Conservation (phyloP, 1,140 invertebrate genomes). For the Lepidurus couesii region DNA sequence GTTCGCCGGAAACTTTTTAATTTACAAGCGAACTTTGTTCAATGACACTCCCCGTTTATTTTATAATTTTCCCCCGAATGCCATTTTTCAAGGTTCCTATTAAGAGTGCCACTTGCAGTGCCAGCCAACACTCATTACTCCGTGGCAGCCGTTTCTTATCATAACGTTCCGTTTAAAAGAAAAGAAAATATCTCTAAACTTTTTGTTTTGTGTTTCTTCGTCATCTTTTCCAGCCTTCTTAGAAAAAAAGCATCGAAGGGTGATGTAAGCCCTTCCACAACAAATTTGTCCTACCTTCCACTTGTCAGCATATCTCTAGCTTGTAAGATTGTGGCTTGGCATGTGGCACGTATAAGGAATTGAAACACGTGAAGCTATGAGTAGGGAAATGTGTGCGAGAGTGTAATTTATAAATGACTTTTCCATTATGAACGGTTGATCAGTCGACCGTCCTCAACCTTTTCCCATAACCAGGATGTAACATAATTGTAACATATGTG, state of each 20-base stretch:
- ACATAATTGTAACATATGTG: slow-evolving; percentile 22
- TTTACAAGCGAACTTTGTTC: slow-evolving; percentile 1
- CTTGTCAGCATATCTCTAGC: slow-evolving; percentile 21
- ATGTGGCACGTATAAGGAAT: background rate
- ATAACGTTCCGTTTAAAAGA: background rate
- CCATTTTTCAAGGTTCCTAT: slow-evolving; percentile 22
- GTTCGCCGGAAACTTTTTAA: background rate
- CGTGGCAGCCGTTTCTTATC: slow-evolving; percentile 9
- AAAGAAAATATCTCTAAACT: background rate
- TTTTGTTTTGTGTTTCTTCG: background rate
- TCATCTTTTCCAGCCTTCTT: background rate
- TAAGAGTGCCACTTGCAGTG: slow-evolving; percentile 21
- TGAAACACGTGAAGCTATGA: background rate
- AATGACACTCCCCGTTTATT: background rate
- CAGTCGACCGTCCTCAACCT: slow-evolving; percentile 11
- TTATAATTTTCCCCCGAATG: slow-evolving; percentile 3
- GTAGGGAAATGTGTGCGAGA: background rate
- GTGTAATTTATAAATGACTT: slow-evolving; percentile 10
- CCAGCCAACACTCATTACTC: slow-evolving; percentile 15
- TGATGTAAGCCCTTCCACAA: background rate
- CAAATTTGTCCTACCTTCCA: slow-evolving; percentile 2
- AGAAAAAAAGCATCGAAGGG: background rate
- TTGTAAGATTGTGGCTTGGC: slow-evolving; percentile 21
- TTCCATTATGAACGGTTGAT: slow-evolving; percentile 19
- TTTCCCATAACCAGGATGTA: slow-evolving; percentile 22